Evolutionary conservation across 2,113 vertebrate genomes (phyloP), one percentile per base, ranked within the genome.

Genomic region (Coracopsis vasa): DNA sequence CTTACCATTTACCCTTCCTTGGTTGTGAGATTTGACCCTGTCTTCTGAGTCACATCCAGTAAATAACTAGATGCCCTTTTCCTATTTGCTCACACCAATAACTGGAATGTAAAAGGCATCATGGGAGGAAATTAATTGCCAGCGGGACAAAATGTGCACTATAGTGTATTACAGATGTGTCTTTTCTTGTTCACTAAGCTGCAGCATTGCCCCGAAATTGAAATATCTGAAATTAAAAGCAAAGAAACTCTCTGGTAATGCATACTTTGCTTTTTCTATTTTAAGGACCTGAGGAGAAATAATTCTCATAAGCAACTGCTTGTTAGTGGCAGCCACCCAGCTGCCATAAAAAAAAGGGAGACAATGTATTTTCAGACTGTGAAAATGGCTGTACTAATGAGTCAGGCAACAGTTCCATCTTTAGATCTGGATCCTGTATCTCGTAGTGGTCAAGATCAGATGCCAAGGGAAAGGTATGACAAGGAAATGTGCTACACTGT

Each of bases 281-380:
- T 95, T 94, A 88, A 94, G 95, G 95, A 94, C 33, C 50, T 73
- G 90, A 80, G 41, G 62, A 79, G 66, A 92, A 95, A 86, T 85
- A 50, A 75, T 95, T 95, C 92, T 86, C 92, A 73, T 91, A 80
- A 94, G 65, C 70, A 97, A 95, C 74, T 94, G 94, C 70, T 95
- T 96, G 95, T 86, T 89, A 92, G 80, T 95, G 95, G 95, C 91
- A 96, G 95, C 73, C 50, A 82, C 62, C 73, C 90, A 93, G 91
- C 94, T 95, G 71, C n/a, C 75, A 35, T 58, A 47, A 93, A 85
- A 79, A 81, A 80, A 48, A 1, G 4, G 44, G 53, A 75, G 35
- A 82, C 61, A 78, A 28, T 51, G 7, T 92, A 86, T 90, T 92
- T 96, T 82, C 70, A 90, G 92, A 44, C 75, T 8, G 25, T n/a